A percentile compares a stretch with the other conserved stretches of the same genome.
Evolutionary conservation across 2,113 vertebrate genomes (phyloP).

Genomic region (Lamprologus tigripictilis): DNA sequence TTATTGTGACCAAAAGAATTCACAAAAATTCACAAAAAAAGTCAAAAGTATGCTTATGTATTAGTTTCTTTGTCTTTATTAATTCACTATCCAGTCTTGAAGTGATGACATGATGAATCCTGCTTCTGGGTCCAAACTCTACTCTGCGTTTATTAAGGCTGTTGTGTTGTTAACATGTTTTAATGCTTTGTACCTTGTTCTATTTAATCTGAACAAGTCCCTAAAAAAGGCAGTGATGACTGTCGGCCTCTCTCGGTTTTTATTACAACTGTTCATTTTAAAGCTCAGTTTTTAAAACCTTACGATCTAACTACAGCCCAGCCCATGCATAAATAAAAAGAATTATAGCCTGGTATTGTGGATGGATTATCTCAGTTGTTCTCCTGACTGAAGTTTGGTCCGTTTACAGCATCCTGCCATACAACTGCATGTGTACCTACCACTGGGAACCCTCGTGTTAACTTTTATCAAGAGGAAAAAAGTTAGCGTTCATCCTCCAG

Average conservation of each 20-base stretch:
- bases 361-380: background rate
- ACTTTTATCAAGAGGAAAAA: background rate
- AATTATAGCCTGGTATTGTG: background rate
- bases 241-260: background rate
- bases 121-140: background rate
- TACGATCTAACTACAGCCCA: background rate
- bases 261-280: background rate
- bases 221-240: rapidly evolving
- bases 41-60: background rate
- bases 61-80: background rate
- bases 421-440: background rate
- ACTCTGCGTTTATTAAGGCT: background rate
- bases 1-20: background rate
- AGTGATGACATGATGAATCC: background rate
- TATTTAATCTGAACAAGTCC: background rate
- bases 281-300: background rate
- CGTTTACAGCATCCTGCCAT: background rate
- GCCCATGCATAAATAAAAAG: background rate
- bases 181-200: background rate
- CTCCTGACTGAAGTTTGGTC: background rate
- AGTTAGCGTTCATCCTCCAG: background rate
- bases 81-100: background rate
- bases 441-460: background rate
- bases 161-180: background rate
- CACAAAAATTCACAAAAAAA: background rate